Base-by-base conservation (phyloP, 2,888 invertebrate species). In the Tachina grossa region DNA sequence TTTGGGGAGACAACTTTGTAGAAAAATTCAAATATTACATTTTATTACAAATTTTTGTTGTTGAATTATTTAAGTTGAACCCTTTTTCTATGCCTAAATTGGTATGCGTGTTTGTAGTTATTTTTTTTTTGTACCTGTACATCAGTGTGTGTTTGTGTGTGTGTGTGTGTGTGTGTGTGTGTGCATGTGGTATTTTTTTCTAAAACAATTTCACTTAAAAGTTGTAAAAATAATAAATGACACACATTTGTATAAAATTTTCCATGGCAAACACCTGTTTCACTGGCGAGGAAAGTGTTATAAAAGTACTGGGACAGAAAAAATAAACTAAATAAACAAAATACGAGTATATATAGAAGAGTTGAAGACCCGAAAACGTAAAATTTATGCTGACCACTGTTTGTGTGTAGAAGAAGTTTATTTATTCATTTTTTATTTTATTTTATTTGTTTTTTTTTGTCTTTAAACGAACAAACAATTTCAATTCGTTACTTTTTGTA, bases 201-300 rank as follows among this genome's bases (percentile, higher is more conserved):
- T 61, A 80, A 77, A 80, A 66, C 51, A 84, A 80, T 84, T 84
- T 84, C 31, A 76, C 76, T 77, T 72, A 84, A 76, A 81, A 77
- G 65, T 84, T 72, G 45, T 66, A 80, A 84, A 68, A 77, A 84
- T 74, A 77, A 84, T 81, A 84, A 84, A 84, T 84, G 84, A 65
- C 81, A 84, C 81, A 84, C 77, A 84, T 81, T 84, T 84, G 68
- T 72, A 72, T 59, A 72, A 10, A 47, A 47, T 75, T 75, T 71
- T 51, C 47, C 43, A 39, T 39, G 49, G 57, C 66, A 84, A 81
- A 84, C 77, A 81, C 84, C 80, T 84, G 84, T 81, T 81, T 49
- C 55, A 43, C 57, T 43, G 4, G 11, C 41, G 13, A 13, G 31
- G 31, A n/a, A 16, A n/a, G 9, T 51, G 10, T 9, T 43, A 51